A percentile compares a stretch with the other conserved stretches of the same genome.
phyloP scores from a whole-genome alignment of 2,888 invertebrate genomes.

The Lingula anatina region DNA sequence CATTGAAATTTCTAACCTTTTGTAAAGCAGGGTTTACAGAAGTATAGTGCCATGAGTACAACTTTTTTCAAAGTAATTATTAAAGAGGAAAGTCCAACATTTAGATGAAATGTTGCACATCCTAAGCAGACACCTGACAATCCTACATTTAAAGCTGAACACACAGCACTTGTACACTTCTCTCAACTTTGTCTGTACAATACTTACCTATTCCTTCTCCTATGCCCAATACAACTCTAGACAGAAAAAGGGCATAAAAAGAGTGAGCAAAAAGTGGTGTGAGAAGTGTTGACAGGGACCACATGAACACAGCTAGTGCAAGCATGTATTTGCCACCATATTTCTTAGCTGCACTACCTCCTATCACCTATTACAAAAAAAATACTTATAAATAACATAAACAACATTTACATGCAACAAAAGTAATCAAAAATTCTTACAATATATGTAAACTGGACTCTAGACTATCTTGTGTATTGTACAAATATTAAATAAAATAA shows the following conservation, averaged over 20 bases:
- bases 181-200: no score
- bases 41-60: no score
- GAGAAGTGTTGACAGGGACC: constrained; percentile 68
- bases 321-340: constrained; percentile 68
- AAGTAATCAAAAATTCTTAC: no score
- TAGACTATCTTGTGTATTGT: neutral
- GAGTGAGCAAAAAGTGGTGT: constrained; percentile 65
- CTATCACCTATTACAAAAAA: constrained; percentile 56
- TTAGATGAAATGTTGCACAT: no score
- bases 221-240: constrained; percentile 65
- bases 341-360: constrained; percentile 65
- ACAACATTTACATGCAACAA: neutral
- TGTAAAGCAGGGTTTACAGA: no score
- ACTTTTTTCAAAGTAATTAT: no score
- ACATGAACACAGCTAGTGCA: constrained; percentile 65
- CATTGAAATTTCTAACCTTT: no score
- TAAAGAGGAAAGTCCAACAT: no score
- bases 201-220: constrained; percentile 71
- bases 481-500: no score
- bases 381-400: neutral
- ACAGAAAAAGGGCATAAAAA: constrained; percentile 61
- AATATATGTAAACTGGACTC: neutral
- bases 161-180: no score
- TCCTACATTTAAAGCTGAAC: no score
- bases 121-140: no score